These are phyloP conservation scores for Diplogasteroides magnus DNA, from an alignment of 1,140 invertebrate species.

Conservation along the genomic window DNA sequence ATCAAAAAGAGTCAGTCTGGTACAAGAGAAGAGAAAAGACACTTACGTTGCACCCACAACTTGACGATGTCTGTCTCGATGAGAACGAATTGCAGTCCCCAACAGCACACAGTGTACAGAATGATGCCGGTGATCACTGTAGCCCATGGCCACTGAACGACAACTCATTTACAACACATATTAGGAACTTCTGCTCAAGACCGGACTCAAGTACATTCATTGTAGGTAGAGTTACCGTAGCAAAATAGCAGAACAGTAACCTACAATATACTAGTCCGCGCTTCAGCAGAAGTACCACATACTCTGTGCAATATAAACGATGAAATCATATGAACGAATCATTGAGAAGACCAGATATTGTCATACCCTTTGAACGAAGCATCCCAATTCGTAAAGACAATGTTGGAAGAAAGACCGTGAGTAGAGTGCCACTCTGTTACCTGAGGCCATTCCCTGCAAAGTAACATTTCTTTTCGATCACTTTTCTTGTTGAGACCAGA, in stretches of 20 bases:
- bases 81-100: constrained; percentile 43
- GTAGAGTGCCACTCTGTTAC: constrained; percentile 50
- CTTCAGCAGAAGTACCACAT: too few species aligned
- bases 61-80: constrained; percentile 55
- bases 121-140: constrained; percentile 36
- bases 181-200: too few species aligned
- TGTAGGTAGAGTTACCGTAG: too few species aligned
- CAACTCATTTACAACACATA: background rate
- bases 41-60: constrained; percentile 52
- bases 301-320: too few species aligned
- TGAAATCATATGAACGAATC: constrained; percentile 2
- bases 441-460: constrained; percentile 47
- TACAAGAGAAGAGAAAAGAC: too few species aligned
- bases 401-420: constrained; percentile 47
- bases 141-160: constrained; percentile 25
- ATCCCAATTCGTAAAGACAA: constrained; percentile 40
- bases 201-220: too few species aligned
- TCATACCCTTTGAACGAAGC: constrained; percentile 41
- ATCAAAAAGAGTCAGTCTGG: too few species aligned
- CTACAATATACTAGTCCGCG: too few species aligned
- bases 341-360: background rate
- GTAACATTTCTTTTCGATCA: constrained; percentile 6
- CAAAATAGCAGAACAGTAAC: background rate
- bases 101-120: constrained; percentile 39
- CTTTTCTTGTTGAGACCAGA: too few species aligned